Percentiles rank a stretch among this genome's conserved stretches.
These are phyloP conservation scores for Eidolon dupreanum DNA, from an alignment of 2,797 vertebrate genomes.

Conservation along the genomic window DNA sequence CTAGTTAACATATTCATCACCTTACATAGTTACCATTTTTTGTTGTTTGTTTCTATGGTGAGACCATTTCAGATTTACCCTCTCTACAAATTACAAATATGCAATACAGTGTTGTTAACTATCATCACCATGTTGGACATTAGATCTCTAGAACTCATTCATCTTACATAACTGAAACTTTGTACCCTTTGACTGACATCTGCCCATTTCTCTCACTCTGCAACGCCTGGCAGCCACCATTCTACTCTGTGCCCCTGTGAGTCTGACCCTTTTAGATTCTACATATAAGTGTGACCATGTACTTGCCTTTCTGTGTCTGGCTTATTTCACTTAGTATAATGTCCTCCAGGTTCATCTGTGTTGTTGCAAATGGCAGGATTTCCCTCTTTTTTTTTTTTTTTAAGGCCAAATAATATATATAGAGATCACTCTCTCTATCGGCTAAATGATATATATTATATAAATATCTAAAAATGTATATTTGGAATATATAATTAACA, in stretches of 20 bases:
- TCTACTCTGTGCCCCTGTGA: neutral
- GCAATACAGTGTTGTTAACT: neutral
- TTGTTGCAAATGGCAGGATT: neutral
- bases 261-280: neutral
- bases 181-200: neutral
- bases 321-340: neutral
- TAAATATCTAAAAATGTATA: neutral
- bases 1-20: neutral
- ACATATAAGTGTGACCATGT: neutral
- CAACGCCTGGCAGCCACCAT: neutral
- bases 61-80: neutral
- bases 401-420: neutral
- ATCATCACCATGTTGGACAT: neutral
- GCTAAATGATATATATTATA: neutral
- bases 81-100: neutral
- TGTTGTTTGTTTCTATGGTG: neutral
- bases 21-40: neutral
- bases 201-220: neutral
- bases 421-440: no score
- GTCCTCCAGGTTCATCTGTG: neutral
- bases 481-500: neutral
- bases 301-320: neutral
- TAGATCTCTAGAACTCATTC: neutral
- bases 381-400: neutral
- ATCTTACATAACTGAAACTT: neutral